Conservation (phyloP, 2,888 invertebrate species). For the Philaethria dido region DNA sequence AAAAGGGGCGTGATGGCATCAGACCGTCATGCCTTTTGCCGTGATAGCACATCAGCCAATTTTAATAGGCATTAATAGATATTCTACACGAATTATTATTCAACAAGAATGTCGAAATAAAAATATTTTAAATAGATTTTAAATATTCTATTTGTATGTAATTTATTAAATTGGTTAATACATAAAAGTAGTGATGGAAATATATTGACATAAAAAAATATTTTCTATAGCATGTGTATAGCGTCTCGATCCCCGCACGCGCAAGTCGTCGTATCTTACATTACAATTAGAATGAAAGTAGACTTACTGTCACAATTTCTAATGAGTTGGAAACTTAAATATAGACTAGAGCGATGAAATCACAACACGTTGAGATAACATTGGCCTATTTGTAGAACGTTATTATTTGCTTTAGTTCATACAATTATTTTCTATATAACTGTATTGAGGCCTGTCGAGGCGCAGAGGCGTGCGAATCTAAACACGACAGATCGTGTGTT, state of each 20-base stretch:
- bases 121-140: not conserved
- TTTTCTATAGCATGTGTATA: not conserved
- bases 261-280: not conserved
- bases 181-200: no score
- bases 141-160: not conserved
- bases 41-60: no score
- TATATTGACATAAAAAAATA: no score
- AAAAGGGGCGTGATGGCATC: no score
- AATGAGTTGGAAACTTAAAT: slow-evolving; percentile 18
- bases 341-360: slow-evolving; percentile 11
- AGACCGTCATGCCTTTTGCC: no score
- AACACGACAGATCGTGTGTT: no score
- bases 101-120: not conserved
- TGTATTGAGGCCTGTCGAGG: no score
- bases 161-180: not conserved
- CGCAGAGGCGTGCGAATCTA: no score
- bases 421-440: no score
- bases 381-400: not conserved
- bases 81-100: no score
- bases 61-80: no score
- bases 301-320: slow-evolving; percentile 15
- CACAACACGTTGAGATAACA: not conserved
- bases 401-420: not conserved
- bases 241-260: not conserved
- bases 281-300: slow-evolving; percentile 25